Percentiles rank a stretch among this genome's conserved stretches.
phyloP scores from a whole-genome alignment of 2,797 vertebrate genomes.

The Aphelocoma californica region DNA sequence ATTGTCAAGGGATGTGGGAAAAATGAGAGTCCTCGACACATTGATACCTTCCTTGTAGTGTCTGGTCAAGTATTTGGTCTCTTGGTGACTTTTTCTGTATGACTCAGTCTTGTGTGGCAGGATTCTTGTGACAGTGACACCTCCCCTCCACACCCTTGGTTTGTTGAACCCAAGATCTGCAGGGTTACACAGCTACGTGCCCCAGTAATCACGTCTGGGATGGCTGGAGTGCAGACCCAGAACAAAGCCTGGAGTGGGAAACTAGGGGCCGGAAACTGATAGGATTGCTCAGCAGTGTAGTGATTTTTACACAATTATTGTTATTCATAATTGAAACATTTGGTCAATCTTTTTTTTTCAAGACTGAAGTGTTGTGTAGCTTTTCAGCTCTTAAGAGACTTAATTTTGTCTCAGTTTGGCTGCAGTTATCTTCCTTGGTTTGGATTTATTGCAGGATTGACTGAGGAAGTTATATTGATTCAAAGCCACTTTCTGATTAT shows the following conservation, averaged over 20 bases:
- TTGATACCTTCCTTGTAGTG: background rate
- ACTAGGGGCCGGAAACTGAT: background rate
- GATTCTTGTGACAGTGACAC: background rate
- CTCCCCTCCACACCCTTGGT: background rate
- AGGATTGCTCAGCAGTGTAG: background rate
- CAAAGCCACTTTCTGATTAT: background rate
- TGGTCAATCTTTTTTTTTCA: background rate
- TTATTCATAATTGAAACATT: background rate
- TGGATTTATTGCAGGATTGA: background rate
- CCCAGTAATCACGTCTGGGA: background rate
- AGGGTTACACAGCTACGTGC: background rate
- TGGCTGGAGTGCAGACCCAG: background rate
- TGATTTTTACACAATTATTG: background rate
- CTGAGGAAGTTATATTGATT: background rate
- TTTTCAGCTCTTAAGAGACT: background rate
- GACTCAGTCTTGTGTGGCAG: accelerated
- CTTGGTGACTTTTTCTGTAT: background rate
- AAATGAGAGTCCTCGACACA: background rate
- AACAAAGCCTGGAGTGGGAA: background rate
- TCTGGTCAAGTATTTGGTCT: background rate
- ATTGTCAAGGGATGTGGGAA: background rate
- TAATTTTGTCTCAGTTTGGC: background rate
- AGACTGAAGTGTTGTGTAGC: background rate
- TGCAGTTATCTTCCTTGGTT: background rate
- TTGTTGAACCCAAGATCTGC: background rate